Evolutionary conservation across 2,888 invertebrate species (phyloP), one percentile per base, ranked within the genome.

Genomic region (Lasioglossum lativentre): DNA sequence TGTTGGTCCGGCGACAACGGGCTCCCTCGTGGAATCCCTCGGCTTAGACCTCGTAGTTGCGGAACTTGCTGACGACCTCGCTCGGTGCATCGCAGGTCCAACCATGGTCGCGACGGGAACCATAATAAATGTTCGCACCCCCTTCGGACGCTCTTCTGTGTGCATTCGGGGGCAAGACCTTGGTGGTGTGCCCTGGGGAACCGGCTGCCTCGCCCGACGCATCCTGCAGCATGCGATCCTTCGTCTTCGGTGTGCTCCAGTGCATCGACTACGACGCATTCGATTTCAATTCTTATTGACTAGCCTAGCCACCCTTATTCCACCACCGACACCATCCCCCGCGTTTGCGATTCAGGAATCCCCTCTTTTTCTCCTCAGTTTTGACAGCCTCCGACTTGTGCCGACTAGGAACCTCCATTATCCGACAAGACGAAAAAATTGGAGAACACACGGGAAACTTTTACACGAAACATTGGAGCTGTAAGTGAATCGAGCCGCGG

Each of bases 1-100:
- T 23, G 80, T 80, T 80, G 80, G 78, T 86, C 86, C 85, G 47
- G 10, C 70, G 81, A 70, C 40, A 68, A 19, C 45, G n/a, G 75
- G 78, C 45, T 72, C 52, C 27, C 34, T 23, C 23, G 71, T 12
- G 30, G 38, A 70, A 40, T 30, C 52, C 59, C 30, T 30, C 40
- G 40, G 42, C 45, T 97, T 98, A 98, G 95, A 98, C 98, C 96
- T 98, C 98, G 96, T 98, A 98, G 96, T 98, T 98, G 95, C 98
- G 97, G 95, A 98, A 98, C 95, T 98, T 98, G 95, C 96, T 97
- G 95, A 98, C 97, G 92, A 98, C 97, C 94, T 98, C 98, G 90
- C 97, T 97, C 52, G 97, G 97, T 45, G 97, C 97, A 88, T 98
- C 97, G 77, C 97, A 96, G 92, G 97, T 97, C 96, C 97, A 97